Evolutionary conservation across 2,113 vertebrate genomes (phyloP), one percentile per base, ranked within the genome.

Genomic region (Pipra filicauda): DNA sequence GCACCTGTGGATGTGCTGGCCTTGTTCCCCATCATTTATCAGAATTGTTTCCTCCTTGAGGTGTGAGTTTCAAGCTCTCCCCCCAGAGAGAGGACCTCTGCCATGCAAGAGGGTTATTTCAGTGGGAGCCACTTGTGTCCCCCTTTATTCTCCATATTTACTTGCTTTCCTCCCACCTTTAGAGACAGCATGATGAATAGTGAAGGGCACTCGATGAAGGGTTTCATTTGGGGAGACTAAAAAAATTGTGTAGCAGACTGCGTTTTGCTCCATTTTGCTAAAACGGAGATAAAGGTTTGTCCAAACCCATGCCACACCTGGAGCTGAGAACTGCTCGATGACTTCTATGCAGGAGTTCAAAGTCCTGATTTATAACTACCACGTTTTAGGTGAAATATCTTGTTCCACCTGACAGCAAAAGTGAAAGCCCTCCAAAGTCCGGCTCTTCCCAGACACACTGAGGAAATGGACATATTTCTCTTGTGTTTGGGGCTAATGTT

Each of bases 401-500:
- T n/a, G 22, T 62, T 49, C 24, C 19, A 30, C 17, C 41, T 8
- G 2, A 31, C 33, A 24, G 44, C 48, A 69, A 69, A 91, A 64
- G 43, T n/a, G 8, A 71, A 67, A 44, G 19, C 11, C 44, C 33
- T 51, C 41, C 81, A 75, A 82, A 44, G 7, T 23, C 11, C 1
- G 0, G 3, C 35, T 71, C 31, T 85, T 54, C 39, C 46, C 21
- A 11, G 3, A 28, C 3, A 4, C 55, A 46, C 2, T 76, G 54
- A 39, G 64, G 35, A 61, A 76, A 65, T 14, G 22, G 35, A 8
- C 1, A 3, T 28, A 7, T 9, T 54, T 10, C 37, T 55, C 23
- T 81, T 5, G 2, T 0, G 0, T 39, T 55, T 51, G 8, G 11
- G 20, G 2, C 27, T 76, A 59, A 14, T 0, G 1, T 77, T 91